Conservation (phyloP, 2,113 vertebrate genomes). For the pig (Sus scrofa) region DNA sequence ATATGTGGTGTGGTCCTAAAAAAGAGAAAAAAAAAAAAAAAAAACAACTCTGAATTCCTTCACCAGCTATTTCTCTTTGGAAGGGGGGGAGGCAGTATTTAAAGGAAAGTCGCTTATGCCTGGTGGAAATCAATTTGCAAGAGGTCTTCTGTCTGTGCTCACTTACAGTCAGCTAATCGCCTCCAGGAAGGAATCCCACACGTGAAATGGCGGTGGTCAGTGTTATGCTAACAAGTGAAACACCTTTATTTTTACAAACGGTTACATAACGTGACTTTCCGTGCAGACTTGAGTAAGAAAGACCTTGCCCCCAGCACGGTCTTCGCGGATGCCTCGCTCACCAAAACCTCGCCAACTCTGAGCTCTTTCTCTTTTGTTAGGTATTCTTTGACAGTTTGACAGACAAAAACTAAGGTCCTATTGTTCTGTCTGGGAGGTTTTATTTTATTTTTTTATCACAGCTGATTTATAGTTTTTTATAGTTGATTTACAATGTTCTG, state of each 20-base stretch:
- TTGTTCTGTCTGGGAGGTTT: neutral
- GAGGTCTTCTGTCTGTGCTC: slow-evolving; percentile 49
- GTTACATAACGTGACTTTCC: neutral
- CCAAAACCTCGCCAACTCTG: neutral
- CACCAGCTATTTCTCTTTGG: slow-evolving; percentile 61
- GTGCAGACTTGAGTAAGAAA: neutral
- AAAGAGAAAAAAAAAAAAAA: too few species aligned
- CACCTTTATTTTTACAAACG: neutral
- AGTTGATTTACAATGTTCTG: too few species aligned
- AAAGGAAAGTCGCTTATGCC: slow-evolving; percentile 66
- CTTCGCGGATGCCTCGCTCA: rapidly evolving
- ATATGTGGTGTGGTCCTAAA: too few species aligned
- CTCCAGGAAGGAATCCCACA: neutral
- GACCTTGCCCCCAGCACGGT: neutral
- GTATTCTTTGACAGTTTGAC: neutral
- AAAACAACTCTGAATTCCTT: slow-evolving; percentile 78
- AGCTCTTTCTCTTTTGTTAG: neutral
- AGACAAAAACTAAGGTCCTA: neutral
- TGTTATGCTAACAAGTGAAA: neutral
- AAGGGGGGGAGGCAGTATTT: neutral
- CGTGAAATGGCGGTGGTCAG: neutral
- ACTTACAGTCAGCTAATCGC: slow-evolving; percentile 42
- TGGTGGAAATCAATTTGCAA: slow-evolving; percentile 61
- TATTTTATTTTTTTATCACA: too few species aligned
- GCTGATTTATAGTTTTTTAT: too few species aligned